phyloP scores from a whole-genome alignment of 2,113 vertebrate genomes.

The Gyps fulvus region DNA sequence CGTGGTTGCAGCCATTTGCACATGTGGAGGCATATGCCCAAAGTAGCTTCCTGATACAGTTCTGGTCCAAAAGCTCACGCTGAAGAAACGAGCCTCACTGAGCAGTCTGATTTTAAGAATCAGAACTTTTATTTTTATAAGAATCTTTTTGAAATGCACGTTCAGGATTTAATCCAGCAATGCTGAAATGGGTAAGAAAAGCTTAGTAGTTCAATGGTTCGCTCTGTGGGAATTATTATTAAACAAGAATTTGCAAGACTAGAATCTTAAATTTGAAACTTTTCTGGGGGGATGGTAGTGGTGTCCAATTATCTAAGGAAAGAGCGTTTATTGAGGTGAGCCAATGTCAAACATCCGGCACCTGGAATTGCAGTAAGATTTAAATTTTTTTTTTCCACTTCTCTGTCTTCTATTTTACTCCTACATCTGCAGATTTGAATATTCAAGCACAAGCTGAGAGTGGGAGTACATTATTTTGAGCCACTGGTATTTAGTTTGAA shows the following conservation, averaged over 20 bases:
- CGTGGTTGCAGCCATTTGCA: not conserved
- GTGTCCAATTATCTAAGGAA: not conserved
- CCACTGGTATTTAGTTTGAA: slow-evolving; percentile 36
- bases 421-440: slow-evolving; percentile 65
- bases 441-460: slow-evolving; percentile 56
- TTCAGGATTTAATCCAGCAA: not conserved
- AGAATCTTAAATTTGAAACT: not conserved
- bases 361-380: not conserved
- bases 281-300: not conserved
- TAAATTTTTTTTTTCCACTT: not conserved
- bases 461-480: slow-evolving; percentile 55
- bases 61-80: not conserved
- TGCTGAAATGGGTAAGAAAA: not conserved
- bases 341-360: not conserved
- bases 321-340: not conserved
- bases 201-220: not conserved
- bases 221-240: not conserved
- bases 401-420: slow-evolving; percentile 52
- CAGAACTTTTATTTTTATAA: not conserved
- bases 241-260: not conserved
- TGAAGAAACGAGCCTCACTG: not conserved
- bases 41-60: not conserved
- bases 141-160: not conserved
- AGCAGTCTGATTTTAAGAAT: not conserved
- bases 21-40: not conserved